Percentiles rank a stretch among this genome's conserved stretches.
Conservation (phyloP, 2,113 vertebrate genomes). For the Balaeniceps rex region DNA sequence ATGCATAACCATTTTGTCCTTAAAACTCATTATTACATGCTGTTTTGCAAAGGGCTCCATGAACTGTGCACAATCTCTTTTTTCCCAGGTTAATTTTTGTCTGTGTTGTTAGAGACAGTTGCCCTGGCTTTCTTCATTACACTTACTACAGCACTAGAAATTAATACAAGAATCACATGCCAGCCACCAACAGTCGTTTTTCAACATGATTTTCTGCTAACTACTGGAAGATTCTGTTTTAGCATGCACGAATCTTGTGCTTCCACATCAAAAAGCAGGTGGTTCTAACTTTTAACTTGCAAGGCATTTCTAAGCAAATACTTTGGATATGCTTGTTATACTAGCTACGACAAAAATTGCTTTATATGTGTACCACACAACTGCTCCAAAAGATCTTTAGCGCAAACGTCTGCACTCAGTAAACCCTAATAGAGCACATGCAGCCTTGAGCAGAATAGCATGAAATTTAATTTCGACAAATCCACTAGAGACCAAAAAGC, state of each 20-base stretch:
- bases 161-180: neutral
- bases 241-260: neutral
- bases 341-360: neutral
- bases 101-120: neutral
- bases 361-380: neutral
- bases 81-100: neutral
- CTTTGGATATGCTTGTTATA: neutral
- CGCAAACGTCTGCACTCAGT: constrained; percentile 10
- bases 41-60: neutral
- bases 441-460: constrained; percentile 40
- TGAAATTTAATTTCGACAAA: constrained; percentile 66
- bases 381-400: neutral
- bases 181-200: neutral
- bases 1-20: neutral
- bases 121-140: neutral
- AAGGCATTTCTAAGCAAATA: neutral
- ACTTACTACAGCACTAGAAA: neutral
- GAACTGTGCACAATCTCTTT: neutral
- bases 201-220: neutral
- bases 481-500: constrained; percentile 47
- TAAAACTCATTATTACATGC: neutral
- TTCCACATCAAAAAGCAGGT: neutral
- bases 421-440: constrained; percentile 23
- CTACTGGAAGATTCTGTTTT: neutral
- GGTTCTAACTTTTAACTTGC: neutral